Evolutionary conservation across 2,888 invertebrate species (phyloP).

Genomic region (Pelosia muscerda): DNA sequence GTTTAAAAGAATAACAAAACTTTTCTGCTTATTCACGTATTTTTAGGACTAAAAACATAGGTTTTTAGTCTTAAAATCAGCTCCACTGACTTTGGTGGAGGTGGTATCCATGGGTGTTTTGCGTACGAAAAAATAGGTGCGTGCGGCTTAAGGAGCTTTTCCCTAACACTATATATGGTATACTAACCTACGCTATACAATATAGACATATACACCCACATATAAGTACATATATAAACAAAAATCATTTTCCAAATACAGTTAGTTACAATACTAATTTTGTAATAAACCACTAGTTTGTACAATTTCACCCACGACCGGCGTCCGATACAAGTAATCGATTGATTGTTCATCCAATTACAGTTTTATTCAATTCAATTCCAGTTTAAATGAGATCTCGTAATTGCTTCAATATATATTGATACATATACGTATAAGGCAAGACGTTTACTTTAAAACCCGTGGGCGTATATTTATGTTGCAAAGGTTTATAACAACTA

Average conservation of each 20-base stretch:
- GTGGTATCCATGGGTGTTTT: too few species aligned
- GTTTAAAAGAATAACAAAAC: too few species aligned
- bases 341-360: slow-evolving; percentile 43
- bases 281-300: slow-evolving; percentile 26
- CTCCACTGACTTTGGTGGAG: too few species aligned
- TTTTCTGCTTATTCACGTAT: too few species aligned
- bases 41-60: too few species aligned
- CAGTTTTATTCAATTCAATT: slow-evolving; percentile 39
- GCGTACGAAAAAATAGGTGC: too few species aligned
- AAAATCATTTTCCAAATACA: not conserved
- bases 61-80: too few species aligned
- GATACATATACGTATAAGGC: slow-evolving; percentile 32
- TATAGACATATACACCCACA: not conserved
- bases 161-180: too few species aligned
- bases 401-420: slow-evolving; percentile 45
- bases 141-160: too few species aligned
- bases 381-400: slow-evolving; percentile 31
- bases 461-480: slow-evolving; percentile 40
- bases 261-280: slow-evolving; percentile 5
- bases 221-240: not conserved
- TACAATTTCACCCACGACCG: slow-evolving; percentile 31
- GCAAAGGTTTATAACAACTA: not conserved
- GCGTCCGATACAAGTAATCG: slow-evolving; percentile 26
- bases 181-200: too few species aligned
- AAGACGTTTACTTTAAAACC: slow-evolving; percentile 14